Conservation (phyloP, 2,888 invertebrate genomes). For the Hydrotaea diabolus region DNA sequence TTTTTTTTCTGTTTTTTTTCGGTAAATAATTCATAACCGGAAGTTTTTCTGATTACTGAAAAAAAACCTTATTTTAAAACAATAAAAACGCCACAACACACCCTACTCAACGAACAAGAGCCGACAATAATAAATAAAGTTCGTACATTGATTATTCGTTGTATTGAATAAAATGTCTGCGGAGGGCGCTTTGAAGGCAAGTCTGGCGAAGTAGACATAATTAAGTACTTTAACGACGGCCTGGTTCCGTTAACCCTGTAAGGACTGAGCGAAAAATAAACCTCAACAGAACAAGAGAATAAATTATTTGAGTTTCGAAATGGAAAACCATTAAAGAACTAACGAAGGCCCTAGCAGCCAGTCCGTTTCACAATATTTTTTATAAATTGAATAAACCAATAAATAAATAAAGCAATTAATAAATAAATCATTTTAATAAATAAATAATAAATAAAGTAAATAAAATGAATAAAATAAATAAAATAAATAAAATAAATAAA, state of each 20-base stretch:
- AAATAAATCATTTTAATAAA: too few relatives aligned
- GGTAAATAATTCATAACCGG: slow-evolving; percentile 55
- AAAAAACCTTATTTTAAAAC: slow-evolving; percentile 49
- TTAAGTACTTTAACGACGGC: not conserved
- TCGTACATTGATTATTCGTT: not conserved
- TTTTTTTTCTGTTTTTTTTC: not conserved
- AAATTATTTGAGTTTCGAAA: too few relatives aligned
- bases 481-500: too few relatives aligned
- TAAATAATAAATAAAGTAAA: too few relatives aligned
- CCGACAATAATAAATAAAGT: not conserved
- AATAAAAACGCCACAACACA: slow-evolving; percentile 34
- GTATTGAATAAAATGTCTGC: not conserved
- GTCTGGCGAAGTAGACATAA: not conserved
- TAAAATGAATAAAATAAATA: too few relatives aligned
- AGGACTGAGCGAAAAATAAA: too few relatives aligned
- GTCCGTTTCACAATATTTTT: too few relatives aligned
- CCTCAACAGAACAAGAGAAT: too few relatives aligned
- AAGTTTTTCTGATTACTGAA: slow-evolving; percentile 41
- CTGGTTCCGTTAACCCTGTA: not conserved
- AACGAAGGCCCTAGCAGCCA: too few relatives aligned
- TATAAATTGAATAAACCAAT: too few relatives aligned
- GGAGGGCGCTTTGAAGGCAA: not conserved
- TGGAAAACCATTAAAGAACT: too few relatives aligned
- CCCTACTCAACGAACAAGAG: slow-evolving; percentile 5
- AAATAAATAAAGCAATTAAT: too few relatives aligned